These are phyloP conservation scores for Dorcus hopei DNA, from an alignment of 2,888 invertebrate genomes.

Conservation along the genomic window DNA sequence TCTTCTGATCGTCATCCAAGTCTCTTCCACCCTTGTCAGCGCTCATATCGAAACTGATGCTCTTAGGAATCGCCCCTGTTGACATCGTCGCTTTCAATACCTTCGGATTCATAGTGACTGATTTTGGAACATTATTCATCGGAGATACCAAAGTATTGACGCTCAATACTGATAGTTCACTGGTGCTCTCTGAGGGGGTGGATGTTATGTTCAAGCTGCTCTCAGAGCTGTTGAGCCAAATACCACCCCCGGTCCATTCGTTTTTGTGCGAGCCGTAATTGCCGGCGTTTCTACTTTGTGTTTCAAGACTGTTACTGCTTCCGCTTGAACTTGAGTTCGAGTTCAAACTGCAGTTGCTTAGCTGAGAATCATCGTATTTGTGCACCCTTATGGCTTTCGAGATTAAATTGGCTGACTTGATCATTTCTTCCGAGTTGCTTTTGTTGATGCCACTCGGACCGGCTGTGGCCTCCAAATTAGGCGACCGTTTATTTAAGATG, in stretches of 20 bases:
- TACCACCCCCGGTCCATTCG: slow-evolving; percentile 43
- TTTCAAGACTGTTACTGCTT: slow-evolving; percentile 50
- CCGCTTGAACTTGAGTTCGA: slow-evolving; percentile 54
- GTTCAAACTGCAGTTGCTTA: slow-evolving; percentile 57
- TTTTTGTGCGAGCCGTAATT: slow-evolving; percentile 25
- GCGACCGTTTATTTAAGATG: slow-evolving; percentile 10
- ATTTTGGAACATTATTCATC: slow-evolving; percentile 17
- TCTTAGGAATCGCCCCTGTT: slow-evolving; percentile 86
- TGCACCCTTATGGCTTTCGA: slow-evolving; percentile 16
- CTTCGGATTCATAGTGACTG: slow-evolving; percentile 22
- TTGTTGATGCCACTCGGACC: slow-evolving; percentile 52
- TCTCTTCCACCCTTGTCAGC: slow-evolving; percentile 75
- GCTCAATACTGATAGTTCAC: slow-evolving; percentile 41
- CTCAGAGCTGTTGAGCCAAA: slow-evolving; percentile 43
- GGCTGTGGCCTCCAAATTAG: slow-evolving; percentile 8
- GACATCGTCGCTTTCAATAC: slow-evolving; percentile 53
- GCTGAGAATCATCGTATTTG: slow-evolving; percentile 30
- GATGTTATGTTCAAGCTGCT: slow-evolving; percentile 43
- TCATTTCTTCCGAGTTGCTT: slow-evolving; percentile 52
- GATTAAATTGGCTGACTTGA: slow-evolving; percentile 23
- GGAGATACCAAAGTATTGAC: slow-evolving; percentile 25
- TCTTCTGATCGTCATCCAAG: slow-evolving; percentile 55
- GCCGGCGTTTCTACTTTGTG: slow-evolving; percentile 36
- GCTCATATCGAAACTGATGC: slow-evolving; percentile 87
- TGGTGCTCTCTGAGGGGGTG: slow-evolving; percentile 43